Evolutionary conservation across 1,140 invertebrate species (phyloP).

Genomic region (Solen grandis): DNA sequence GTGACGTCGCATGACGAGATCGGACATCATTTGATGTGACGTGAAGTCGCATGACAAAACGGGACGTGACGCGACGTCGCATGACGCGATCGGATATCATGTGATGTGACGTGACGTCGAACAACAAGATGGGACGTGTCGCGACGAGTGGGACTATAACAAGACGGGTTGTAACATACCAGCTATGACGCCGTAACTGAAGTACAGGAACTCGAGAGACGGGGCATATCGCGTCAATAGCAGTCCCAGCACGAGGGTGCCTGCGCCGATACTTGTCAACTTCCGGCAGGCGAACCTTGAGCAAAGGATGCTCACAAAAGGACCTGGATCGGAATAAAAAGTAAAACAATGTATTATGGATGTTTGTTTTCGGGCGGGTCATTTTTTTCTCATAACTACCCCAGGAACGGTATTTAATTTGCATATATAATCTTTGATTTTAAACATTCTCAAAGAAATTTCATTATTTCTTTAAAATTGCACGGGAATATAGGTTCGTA

Average conservation of each 20-base stretch:
- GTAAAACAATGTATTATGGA: no score
- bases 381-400: background rate
- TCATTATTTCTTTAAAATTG: background rate
- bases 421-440: background rate
- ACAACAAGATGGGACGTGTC: background rate
- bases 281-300: constrained; percentile 97
- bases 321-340: constrained; percentile 87
- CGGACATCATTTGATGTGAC: no score
- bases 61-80: no score
- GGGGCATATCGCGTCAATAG: constrained; percentile 88
- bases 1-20: no score
- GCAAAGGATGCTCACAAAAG: constrained; percentile 95
- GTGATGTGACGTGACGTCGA: background rate
- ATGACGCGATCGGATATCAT: background rate
- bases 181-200: constrained; percentile 93
- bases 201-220: constrained; percentile 90
- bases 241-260: constrained; percentile 90
- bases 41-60: no score
- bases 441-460: background rate
- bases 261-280: constrained; percentile 94
- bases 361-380: no score
- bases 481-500: background rate
- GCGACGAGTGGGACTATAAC: background rate
- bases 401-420: constrained; percentile 1
- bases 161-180: constrained; percentile 82